A percentile compares a stretch with the other conserved stretches of the same genome.
Conservation (phyloP, 1,140 invertebrate genomes). For the Halotydeus destructor region DNA sequence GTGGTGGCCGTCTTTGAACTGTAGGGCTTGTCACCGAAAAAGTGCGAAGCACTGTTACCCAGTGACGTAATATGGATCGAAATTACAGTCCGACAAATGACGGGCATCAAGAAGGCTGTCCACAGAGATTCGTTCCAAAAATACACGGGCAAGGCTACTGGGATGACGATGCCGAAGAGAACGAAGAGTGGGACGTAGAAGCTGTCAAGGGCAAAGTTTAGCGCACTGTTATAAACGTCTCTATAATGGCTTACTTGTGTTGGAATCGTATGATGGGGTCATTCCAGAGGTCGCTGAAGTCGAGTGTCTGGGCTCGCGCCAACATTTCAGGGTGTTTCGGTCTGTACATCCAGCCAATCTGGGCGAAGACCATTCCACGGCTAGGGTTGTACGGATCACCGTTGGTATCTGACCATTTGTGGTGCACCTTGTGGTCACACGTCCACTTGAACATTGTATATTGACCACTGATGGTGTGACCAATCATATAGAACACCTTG, state of each 20-base stretch:
- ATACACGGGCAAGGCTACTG: conserved; percentile 56
- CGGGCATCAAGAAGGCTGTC: conserved; percentile 5
- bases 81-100: conserved; percentile 1
- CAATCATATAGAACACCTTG: no score
- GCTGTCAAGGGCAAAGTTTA: no score
- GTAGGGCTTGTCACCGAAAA: conserved; percentile 47
- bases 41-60: conserved; percentile 30
- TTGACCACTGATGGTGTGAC: no score
- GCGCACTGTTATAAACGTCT: no score
- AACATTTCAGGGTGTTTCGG: conserved; percentile 16
- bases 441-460: no score
- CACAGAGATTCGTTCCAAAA: conserved; percentile 56
- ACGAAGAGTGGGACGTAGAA: conserved; percentile 63
- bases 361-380: conserved; percentile 85
- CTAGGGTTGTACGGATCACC: conserved; percentile 88
- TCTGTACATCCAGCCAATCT: conserved; percentile 57
- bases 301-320: conserved; percentile 6
- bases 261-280: conserved; percentile 16
- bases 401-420: conserved; percentile 86
- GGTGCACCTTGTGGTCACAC: conserved; percentile 82
- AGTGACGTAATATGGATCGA: conserved; percentile 70
- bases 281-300: conserved; percentile 8
- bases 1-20: conserved; percentile 36
- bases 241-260: no score
- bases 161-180: conserved; percentile 57